Evolutionary conservation across 1,140 invertebrate species (phyloP), one percentile per base, ranked within the genome.

Genomic region (silkworm (Bombyx mori)): DNA sequence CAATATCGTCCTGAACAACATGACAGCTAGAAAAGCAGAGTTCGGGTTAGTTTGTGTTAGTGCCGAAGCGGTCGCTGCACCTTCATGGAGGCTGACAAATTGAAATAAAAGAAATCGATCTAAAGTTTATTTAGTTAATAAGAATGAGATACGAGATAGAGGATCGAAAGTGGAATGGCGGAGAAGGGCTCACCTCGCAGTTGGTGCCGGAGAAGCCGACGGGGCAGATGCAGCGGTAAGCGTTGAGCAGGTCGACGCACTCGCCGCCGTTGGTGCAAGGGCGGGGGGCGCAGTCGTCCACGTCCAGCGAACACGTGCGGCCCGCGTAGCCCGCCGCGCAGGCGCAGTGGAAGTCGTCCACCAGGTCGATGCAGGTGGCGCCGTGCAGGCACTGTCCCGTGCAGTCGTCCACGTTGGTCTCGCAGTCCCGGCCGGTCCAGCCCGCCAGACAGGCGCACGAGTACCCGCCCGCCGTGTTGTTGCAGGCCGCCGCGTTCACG

Each of bases 351-450:
- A 94, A 97, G 69, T 94, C 93, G 71, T 95, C 93, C 54, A 95
- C 92, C 22, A 93, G 87, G 81, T 98, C 95, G 61, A 94, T 92
- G 86, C 96, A 98, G 1, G 93, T 93, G 7, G 95, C 96, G 12
- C 93, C 94, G 86, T 98, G 93, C 63, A 93, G 90, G 84, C 96
- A 98, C 71, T 96, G 96, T 3, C 94, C 94, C 7, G 92, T 90
- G 86, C 97, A 99, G 78, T 94, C 94, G 80, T 96, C 92, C 75
- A 97, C 96, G 82, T 97, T 96, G 69, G 93, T 91, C 67, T 94
- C 93, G 87, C 97, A 98, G 66, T 94, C 93, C 78, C 94, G 93
- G 18, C 92, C 96, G 7, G 92, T 93, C 94, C 97, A 99, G 26
- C 97, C 96, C 53, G 92, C 91, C 46, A 92, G 88, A 82, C 94